A percentile compares a stretch with the other conserved stretches of the same genome.
Evolutionary conservation across 2,888 invertebrate species (phyloP).

Genomic region (Hirtodrosophila alboralis): DNA sequence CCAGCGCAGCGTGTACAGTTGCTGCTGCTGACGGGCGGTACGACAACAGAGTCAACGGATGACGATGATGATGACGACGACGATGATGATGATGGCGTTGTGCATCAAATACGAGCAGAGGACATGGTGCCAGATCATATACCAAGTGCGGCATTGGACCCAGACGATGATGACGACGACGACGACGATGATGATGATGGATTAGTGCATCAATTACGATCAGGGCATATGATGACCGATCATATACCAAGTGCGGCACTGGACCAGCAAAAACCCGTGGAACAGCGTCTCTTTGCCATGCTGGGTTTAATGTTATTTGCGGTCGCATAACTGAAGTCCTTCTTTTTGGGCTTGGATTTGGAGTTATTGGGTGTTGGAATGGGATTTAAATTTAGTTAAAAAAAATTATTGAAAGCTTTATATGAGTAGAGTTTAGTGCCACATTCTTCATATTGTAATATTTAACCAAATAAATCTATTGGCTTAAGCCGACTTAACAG

Average conservation of each 20-base stretch:
- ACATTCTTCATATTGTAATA: slow-evolving; percentile 59
- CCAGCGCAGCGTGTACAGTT: slow-evolving; percentile 59
- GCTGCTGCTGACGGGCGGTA: slow-evolving; percentile 44
- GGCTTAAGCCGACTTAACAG: slow-evolving; percentile 46
- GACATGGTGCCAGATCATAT: slow-evolving; percentile 50
- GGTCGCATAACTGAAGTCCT: slow-evolving; percentile 39
- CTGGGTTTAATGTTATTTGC: slow-evolving; percentile 51
- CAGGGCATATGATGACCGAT: slow-evolving; percentile 53
- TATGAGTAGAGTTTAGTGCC: slow-evolving; percentile 58
- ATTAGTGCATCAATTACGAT: slow-evolving; percentile 5
- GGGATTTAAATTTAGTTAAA: slow-evolving; percentile 35
- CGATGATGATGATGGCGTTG: slow-evolving; percentile 18
- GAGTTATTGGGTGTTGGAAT: no score
- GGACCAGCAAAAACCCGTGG: slow-evolving; percentile 9
- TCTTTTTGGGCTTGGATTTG: neutral
- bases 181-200: slow-evolving; percentile 22
- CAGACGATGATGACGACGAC: neutral
- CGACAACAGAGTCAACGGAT: slow-evolving; percentile 14
- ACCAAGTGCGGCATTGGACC: slow-evolving; percentile 28
- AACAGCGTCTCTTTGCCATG: slow-evolving; percentile 38
- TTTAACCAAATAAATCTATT: slow-evolving; percentile 68
- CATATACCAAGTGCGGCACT: slow-evolving; percentile 33
- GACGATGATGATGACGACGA: slow-evolving; percentile 5
- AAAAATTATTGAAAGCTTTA: slow-evolving; percentile 62
- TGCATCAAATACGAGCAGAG: slow-evolving; percentile 25